Evolutionary conservation across 1,140 invertebrate genomes (phyloP), one percentile per base, ranked within the genome.

Genomic region (Myzus persicae): DNA sequence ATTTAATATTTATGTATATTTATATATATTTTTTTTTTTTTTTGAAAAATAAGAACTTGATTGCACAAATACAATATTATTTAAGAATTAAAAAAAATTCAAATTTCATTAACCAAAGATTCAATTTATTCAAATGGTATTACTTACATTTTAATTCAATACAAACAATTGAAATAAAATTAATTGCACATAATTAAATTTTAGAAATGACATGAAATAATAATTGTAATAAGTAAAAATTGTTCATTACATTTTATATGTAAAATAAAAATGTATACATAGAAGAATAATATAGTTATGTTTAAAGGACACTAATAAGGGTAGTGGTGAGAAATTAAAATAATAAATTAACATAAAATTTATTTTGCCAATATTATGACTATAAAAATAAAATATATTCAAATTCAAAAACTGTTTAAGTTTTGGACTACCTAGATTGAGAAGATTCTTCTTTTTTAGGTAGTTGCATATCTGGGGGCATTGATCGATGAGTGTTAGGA

Each of bases 391-490:
- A 84, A 84, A 84, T 84, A 84, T 40, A 84, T 26, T 42, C 22
- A 84, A 40, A 84, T 84, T 42, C 40, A 40, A 51, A 90, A 90
- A 59, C 38, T n/a, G 11, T n/a, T 76, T n/a, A n/a, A 76, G 31
- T n/a, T 59, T 48, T 92, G 8, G 24, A 93, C 91, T 93, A 94
- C 94, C 94, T 94, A 46, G 94, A 94, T 81, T 94, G 94, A 38
- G 94, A 94, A 51, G 94, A 93, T 93, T 94, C 94, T 91, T 94
- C 94, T 87, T 94, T 94, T 90, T 94, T 94, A 54, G 93, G 94
- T 24, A 93, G 81, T 46, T 94, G 93, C 46, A 94, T 48, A 76
- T 94, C 92, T 9, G 94, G 36, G 38, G 93, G 93, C 38, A 92
- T 76, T 24, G 59, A 76, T 54, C 93, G 88, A 51, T 67, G 91